Evolutionary conservation across 2,797 vertebrate genomes (phyloP).

Genomic region (Sebastolobus alascanus): DNA sequence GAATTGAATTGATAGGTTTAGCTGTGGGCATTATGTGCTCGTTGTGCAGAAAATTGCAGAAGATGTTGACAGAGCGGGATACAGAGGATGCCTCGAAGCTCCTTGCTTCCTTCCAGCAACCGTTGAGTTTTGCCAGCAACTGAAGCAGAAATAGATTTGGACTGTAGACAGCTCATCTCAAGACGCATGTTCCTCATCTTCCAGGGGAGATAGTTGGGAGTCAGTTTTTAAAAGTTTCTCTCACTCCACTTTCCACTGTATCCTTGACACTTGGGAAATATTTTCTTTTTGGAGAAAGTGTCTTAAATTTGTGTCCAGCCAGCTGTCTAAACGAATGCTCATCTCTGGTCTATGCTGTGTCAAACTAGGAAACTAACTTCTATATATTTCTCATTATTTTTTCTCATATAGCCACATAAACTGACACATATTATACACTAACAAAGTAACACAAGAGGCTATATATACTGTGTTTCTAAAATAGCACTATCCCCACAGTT

Average conservation of each 20-base stretch:
- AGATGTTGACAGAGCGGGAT: conserved; percentile 62
- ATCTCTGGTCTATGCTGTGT: neutral
- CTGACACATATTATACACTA: neutral
- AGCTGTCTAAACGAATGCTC: conserved; percentile 38
- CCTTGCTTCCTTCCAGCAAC: conserved; percentile 55
- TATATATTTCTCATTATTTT: conserved; percentile 10
- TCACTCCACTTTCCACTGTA: conserved; percentile 54
- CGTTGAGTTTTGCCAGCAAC: conserved; percentile 58
- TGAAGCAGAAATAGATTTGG: conserved; percentile 79
- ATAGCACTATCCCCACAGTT: neutral
- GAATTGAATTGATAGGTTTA: conserved; percentile 53
- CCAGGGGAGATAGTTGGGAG: conserved; percentile 49
- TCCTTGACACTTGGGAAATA: conserved; percentile 57
- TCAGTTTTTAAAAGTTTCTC: conserved; percentile 64
- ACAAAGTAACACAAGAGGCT: neutral
- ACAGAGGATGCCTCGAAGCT: conserved; percentile 65
- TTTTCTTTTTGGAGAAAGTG: conserved; percentile 27
- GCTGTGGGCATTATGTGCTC: conserved; percentile 51
- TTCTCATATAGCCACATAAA: neutral
- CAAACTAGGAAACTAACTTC: conserved; percentile 9
- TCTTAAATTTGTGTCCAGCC: conserved; percentile 42
- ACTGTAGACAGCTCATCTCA: conserved; percentile 71
- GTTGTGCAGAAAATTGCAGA: conserved; percentile 63
- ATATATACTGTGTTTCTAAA: neutral
- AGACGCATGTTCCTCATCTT: conserved; percentile 56